Evolutionary conservation across 92 coral and sea anemone species (phyloP).

Genomic region (Palythoa grandis): DNA sequence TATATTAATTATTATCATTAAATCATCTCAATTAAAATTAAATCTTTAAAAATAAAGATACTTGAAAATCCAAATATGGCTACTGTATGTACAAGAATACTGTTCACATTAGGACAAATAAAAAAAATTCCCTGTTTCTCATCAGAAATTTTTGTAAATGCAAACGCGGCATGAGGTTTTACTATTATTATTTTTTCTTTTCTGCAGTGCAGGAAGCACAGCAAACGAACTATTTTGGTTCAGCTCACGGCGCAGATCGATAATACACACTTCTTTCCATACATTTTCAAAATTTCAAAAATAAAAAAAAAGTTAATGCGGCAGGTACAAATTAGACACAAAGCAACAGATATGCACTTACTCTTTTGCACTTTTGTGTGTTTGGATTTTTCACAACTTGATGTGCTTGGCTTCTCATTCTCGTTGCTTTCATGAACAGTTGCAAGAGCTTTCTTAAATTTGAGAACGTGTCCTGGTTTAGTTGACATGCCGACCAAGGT

Average conservation of each 20-base stretch:
- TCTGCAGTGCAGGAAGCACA: too few species aligned
- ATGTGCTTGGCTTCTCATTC: not conserved
- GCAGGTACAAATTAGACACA: constrained; percentile 7
- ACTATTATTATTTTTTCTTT: too few species aligned
- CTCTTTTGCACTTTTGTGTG: not conserved
- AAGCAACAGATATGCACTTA: too few species aligned
- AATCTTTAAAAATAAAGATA: constrained; percentile 4
- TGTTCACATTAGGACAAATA: constrained; percentile 2
- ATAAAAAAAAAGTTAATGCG: not conserved
- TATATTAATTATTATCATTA: not conserved
- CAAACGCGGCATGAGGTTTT: too few species aligned
- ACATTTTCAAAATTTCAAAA: constrained; percentile 1
- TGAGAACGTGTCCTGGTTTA: too few species aligned
- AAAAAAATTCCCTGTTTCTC: too few species aligned
- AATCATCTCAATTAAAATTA: constrained; percentile 4
- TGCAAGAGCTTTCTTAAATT: constrained; percentile 12
- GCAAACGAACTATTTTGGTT: too few species aligned
- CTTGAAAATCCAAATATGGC: constrained; percentile 13
- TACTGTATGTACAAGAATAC: constrained; percentile 9
- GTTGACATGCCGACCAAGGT: too few species aligned
- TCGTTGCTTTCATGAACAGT: constrained; percentile 19
- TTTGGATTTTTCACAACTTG: constrained; percentile 10
- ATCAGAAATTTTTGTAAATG: too few species aligned
- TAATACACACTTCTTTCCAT: too few species aligned
- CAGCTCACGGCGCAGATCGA: too few species aligned